Base-by-base conservation (phyloP, 92 coral and sea anemone genomes). In the Phymanthus crucifer region DNA sequence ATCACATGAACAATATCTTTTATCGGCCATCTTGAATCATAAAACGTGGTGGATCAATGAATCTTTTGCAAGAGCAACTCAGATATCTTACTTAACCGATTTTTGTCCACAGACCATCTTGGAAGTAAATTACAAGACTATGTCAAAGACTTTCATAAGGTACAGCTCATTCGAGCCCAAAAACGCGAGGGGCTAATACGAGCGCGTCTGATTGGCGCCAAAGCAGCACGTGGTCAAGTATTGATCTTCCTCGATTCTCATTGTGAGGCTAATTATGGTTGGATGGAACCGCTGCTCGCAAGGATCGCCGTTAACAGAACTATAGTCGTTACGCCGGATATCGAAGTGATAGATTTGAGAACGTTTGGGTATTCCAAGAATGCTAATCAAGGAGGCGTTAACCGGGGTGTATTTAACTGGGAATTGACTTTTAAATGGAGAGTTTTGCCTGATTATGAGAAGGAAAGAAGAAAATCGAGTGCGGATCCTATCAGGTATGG, bases 251-350 rank as follows among this genome's bases (percentile, higher is more conserved):
- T 96, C 33, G 99, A 96, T 86, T 96, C 99, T 47, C 99, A 96
- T 64, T 96, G 99, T 71, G 99, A 96, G 85, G 84, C 92, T 14
- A 96, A 96, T 78, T 77, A 86, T 58, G 99, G 99, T 74, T 96
- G 99, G 99, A 67, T 96, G 72, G 99, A 96, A 71, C 99, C 99
- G 81, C 96, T 96, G 85, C 92, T 96, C 40, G 91, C 99, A 54
- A 96, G 99, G 80, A 96, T 96, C 72, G 96, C 92, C 32, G 86
- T 83, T 24, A 86, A 93, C 85, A 84, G 90, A 76, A 93, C 87
- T 46, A 94, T 89, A 45, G 96, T 93, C 6, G 99, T 96, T 34
- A 89, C 99, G 10, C 99, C 99, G 23, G 99, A 96, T 79, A 96
- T 96, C 26, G 99, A 96, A 72, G 99, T 96, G 6, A 85, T 96